Evolutionary conservation across 2,797 vertebrate genomes (phyloP), one percentile per base, ranked within the genome.

Genomic region (Melopsittacus undulatus): DNA sequence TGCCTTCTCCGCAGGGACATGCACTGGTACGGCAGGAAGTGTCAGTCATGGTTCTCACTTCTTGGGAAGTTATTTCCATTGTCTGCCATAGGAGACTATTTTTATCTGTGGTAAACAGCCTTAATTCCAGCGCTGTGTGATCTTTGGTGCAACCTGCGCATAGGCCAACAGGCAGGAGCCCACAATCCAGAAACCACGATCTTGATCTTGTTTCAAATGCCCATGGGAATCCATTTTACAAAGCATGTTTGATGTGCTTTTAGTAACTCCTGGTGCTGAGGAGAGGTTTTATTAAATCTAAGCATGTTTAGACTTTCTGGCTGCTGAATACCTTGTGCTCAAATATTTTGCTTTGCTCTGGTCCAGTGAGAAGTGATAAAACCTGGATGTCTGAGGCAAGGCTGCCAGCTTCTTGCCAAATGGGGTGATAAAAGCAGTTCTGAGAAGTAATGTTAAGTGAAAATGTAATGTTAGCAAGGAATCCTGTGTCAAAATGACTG

Each of bases 181-280:
- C 7, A 7, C 3, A 1, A 56, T 43, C 45, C 52, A 36, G 56
- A 70, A 81, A 87, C 75, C 82, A 4, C 3, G 5, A n/a, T 93
- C 81, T 95, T 89, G 74, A 40, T 89, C 77, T 87, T 72, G 26
- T 30, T 85, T 91, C 84, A 93, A 83, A 66, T 40, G 68, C 79
- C 57, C 0, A 0, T 63, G 75, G 73, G 82, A 91, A 72, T 14
- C 26, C 7, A 2, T 29, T 59, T 81, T 91, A 56, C 66, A 86
- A 78, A 91, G 38, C 13, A 27, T 9, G 24, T 83, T 92, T 87
- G 81, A 80, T 91, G 62, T 94, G 82, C 30, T 85, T 85, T 66
- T 67, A 80, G 48, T 46, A 92, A 46, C 32, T 77, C 22, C n/a
- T 83, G 21, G 48, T 91, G 72, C 45, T 45, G 36, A 70, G 48